Evolutionary conservation across 2,888 invertebrate genomes (phyloP).

Genomic region (Oscheius sp.): DNA sequence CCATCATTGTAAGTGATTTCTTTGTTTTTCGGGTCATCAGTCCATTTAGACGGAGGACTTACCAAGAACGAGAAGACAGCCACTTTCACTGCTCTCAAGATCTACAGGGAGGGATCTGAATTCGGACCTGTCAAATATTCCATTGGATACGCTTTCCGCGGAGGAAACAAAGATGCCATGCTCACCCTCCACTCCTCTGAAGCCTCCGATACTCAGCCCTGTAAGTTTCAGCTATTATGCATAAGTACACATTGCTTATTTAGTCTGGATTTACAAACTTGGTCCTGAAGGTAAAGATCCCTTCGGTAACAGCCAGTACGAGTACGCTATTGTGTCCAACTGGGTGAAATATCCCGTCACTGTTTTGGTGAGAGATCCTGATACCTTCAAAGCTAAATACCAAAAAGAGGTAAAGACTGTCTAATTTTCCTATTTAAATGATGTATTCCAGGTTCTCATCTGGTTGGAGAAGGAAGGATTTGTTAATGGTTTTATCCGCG

Average conservation of each 20-base stretch:
- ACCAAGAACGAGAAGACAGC: conserved; percentile 73
- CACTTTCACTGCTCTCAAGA: conserved; percentile 73
- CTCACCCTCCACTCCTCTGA: conserved; percentile 73
- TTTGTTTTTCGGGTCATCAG: neutral
- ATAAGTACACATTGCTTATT: neutral
- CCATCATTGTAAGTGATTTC: conserved; percentile 69
- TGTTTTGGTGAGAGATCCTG: conserved; percentile 73
- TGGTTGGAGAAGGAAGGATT: conserved; percentile 71
- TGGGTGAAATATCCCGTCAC: conserved; percentile 74
- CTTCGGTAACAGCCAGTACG: conserved; percentile 74
- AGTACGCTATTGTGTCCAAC: conserved; percentile 73
- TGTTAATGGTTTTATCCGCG: conserved; percentile 73
- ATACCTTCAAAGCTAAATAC: conserved; percentile 72
- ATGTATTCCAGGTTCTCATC: conserved; percentile 54
- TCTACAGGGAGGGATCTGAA: conserved; percentile 73
- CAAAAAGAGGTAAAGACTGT: conserved; percentile 51
- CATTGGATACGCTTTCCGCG: conserved; percentile 73
- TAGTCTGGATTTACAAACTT: conserved; percentile 74
- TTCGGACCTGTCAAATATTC: conserved; percentile 73
- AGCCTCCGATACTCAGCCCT: conserved; percentile 72
- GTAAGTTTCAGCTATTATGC: conserved; percentile 45
- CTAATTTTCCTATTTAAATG: neutral
- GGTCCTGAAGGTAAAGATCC: conserved; percentile 73
- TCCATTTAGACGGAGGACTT: conserved; percentile 70
- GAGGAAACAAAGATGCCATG: conserved; percentile 73